These are phyloP conservation scores for Tetraodon nigroviridis DNA, from an alignment of 2,113 vertebrate species.

Conservation along the genomic window DNA sequence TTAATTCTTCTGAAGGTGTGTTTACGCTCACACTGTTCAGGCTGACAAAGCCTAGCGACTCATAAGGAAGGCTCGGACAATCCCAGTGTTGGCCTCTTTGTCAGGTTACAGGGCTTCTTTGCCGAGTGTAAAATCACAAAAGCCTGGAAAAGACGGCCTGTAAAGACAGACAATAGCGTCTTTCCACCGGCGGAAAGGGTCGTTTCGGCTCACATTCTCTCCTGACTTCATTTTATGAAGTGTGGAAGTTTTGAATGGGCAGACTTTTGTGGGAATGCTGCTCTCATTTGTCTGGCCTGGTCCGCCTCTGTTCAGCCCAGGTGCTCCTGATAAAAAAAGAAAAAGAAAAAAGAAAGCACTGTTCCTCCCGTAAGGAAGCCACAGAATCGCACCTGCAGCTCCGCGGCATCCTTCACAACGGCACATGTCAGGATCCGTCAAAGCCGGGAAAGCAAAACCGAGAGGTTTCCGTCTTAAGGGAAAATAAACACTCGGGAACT, in stretches of 20 bases:
- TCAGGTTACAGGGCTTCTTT: slow-evolving; percentile 9
- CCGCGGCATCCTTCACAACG: not conserved
- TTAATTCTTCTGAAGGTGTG: too few relatives aligned
- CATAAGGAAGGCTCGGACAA: too few relatives aligned
- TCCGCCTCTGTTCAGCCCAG: slow-evolving; percentile 51
- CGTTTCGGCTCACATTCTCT: slow-evolving; percentile 43
- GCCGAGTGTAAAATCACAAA: slow-evolving; percentile 33
- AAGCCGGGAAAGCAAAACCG: slow-evolving; percentile 16
- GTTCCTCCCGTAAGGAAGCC: slow-evolving; percentile 14
- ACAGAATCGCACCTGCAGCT: slow-evolving; percentile 51
- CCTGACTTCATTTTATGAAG: slow-evolving; percentile 65
- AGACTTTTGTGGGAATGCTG: slow-evolving; percentile 44
- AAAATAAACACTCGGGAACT: slow-evolving; percentile 42
- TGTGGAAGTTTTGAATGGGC: slow-evolving; percentile 64
- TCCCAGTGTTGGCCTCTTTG: too few relatives aligned
- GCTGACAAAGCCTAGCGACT: too few relatives aligned
- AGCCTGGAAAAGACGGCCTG: slow-evolving; percentile 34
- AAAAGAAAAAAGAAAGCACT: slow-evolving; percentile 37
- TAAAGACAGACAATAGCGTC: slow-evolving; percentile 62
- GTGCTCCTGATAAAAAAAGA: slow-evolving; percentile 60
- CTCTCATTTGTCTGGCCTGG: slow-evolving; percentile 51
- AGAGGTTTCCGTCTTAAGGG: slow-evolving; percentile 27
- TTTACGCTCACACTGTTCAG: too few relatives aligned
- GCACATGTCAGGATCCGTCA: slow-evolving; percentile 14
- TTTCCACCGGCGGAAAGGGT: slow-evolving; percentile 61